Conservation (phyloP, 2,797 vertebrate genomes). For the Oophaga sylvatica region DNA sequence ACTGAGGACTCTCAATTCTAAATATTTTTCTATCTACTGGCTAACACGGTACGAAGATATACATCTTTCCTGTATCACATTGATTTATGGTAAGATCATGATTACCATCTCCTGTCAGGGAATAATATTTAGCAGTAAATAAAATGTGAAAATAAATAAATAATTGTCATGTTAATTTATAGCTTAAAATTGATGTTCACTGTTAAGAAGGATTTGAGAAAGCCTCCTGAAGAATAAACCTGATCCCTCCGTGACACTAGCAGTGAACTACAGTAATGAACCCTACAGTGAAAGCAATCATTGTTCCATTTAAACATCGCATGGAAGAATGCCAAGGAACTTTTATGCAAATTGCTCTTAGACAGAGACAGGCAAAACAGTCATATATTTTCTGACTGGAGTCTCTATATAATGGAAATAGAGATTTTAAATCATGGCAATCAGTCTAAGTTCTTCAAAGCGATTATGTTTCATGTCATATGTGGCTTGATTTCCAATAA, state of each 20-base stretch:
- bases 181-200: not conserved
- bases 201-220: not conserved
- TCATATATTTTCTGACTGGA: not conserved
- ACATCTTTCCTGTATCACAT: too few species aligned
- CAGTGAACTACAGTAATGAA: not conserved
- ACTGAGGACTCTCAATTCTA: too few species aligned
- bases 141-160: not conserved
- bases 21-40: too few species aligned
- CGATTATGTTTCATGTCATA: not conserved
- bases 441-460: not conserved
- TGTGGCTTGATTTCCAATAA: not conserved
- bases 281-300: slow-evolving; percentile 8
- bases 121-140: not conserved
- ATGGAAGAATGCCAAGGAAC: not conserved
- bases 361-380: not conserved
- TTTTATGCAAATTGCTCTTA: slow-evolving; percentile 6
- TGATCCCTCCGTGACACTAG: not conserved
- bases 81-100: too few species aligned
- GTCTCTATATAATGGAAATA: not conserved
- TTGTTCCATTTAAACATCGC: not conserved
- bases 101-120: not conserved
- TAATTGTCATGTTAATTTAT: not conserved
- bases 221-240: not conserved
- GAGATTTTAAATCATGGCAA: not conserved
- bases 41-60: too few species aligned